Evolutionary conservation across 2,113 vertebrate species (phyloP).

Genomic region (Alethe castanea): DNA sequence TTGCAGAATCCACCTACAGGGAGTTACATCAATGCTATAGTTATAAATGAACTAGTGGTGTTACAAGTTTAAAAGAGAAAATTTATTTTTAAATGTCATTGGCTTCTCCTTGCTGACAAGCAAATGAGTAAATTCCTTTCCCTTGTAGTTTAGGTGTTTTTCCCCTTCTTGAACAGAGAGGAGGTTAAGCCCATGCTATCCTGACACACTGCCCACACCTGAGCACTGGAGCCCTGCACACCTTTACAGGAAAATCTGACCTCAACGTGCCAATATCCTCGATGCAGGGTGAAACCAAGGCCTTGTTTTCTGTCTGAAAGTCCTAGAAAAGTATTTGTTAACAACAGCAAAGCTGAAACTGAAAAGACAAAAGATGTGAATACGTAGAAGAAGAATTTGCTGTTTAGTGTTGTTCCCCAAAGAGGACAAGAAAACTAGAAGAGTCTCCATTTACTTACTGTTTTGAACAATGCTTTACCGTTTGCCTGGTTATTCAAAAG

Average conservation of each 20-base stretch:
- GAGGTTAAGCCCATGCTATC: accelerated
- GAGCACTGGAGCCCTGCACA: background rate
- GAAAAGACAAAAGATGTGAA: background rate
- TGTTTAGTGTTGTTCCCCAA: background rate
- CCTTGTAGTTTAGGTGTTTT: background rate
- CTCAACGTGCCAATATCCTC: accelerated
- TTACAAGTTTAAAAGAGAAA: background rate
- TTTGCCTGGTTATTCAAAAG: background rate
- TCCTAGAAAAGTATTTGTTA: background rate
- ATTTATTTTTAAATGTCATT: background rate
- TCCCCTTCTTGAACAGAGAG: background rate
- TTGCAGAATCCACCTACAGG: background rate
- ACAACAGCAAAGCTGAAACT: background rate
- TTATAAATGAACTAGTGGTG: background rate
- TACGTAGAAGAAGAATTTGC: background rate
- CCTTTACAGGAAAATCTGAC: background rate
- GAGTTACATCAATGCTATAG: background rate
- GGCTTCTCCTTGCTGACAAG: background rate
- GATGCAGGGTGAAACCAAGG: background rate
- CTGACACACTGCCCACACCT: background rate
- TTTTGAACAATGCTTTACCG: background rate
- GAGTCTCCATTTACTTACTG: background rate
- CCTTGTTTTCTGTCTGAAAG: background rate
- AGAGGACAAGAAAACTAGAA: background rate
- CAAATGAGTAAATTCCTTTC: background rate